Conservation (phyloP, 2,888 invertebrate species). For the Ypsolopha sequella region DNA sequence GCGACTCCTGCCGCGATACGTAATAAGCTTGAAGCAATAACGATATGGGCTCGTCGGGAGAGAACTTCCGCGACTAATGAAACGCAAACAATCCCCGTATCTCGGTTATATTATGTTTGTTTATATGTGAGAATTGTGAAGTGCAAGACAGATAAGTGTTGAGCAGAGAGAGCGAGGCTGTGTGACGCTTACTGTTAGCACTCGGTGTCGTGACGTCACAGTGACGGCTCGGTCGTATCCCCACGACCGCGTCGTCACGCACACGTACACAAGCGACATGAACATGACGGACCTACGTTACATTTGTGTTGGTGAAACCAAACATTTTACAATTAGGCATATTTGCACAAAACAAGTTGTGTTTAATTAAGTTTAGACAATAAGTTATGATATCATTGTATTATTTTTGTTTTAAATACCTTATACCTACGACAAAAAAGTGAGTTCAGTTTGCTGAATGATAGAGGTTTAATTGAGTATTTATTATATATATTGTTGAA, state of each 20-base stretch:
- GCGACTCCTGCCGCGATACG: constrained; percentile 47
- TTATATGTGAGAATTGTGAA: background rate
- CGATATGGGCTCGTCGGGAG: constrained; percentile 52
- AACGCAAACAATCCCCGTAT: background rate
- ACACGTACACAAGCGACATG: too few species aligned
- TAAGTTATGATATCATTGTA: constrained; percentile 68
- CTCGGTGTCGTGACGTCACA: too few species aligned
- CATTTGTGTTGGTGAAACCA: constrained; percentile 57
- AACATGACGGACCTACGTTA: constrained; percentile 10
- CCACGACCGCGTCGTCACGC: constrained; percentile 10
- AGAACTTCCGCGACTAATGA: background rate
- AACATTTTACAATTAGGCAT: constrained; percentile 66
- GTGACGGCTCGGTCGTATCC: constrained; percentile 31
- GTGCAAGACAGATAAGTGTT: background rate
- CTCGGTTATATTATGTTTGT: background rate
- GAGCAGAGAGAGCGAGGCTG: constrained; percentile 11
- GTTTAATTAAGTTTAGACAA: constrained; percentile 72
- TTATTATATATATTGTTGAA: constrained; percentile 73
- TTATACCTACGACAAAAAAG: constrained; percentile 57
- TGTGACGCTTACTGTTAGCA: too few species aligned
- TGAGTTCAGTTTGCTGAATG: constrained; percentile 71
- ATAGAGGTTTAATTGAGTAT: constrained; percentile 72
- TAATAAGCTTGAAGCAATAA: constrained; percentile 63
- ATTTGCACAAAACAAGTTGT: constrained; percentile 71
- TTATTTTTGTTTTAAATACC: constrained; percentile 52